phyloP scores from a whole-genome alignment of 2,113 vertebrate species.

The Nansenia antarctica region DNA sequence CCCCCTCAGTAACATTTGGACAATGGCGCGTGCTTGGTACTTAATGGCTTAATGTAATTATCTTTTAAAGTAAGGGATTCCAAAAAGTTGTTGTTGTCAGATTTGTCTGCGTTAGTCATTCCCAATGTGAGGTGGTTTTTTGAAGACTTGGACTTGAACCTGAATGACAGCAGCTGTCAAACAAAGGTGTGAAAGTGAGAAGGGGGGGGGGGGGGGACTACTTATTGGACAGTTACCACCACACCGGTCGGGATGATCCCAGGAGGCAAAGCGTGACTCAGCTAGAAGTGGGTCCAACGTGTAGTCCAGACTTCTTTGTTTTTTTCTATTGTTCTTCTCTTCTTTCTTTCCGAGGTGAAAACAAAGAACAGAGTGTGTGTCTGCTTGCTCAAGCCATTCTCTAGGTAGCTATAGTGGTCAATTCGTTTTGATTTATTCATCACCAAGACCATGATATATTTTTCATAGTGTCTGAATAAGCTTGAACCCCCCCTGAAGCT shows the following conservation, averaged over 20 bases:
- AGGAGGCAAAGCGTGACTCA: conserved; percentile 59
- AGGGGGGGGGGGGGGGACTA: conserved; percentile 45
- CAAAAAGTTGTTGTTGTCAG: conserved; percentile 33
- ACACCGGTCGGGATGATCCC: conserved; percentile 46
- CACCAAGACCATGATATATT: not conserved
- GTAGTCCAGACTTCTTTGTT: conserved; percentile 4
- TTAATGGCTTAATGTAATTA: conserved; percentile 5
- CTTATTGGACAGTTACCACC: conserved; percentile 44
- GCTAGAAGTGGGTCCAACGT: conserved; percentile 55
- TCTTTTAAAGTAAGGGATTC: conserved; percentile 27
- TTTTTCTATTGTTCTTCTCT: not conserved
- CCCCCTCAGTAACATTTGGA: conserved; percentile 63
- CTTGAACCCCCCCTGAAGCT: no score
- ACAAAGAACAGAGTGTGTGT: not conserved
- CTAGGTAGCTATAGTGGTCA: not conserved
- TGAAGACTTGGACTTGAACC: conserved; percentile 48
- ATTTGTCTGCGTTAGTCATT: conserved; percentile 5
- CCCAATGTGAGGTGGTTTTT: not conserved
- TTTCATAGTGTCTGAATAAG: not conserved
- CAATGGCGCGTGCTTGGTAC: conserved; percentile 54
- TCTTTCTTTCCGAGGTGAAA: conserved; percentile 6
- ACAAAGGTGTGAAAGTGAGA: conserved; percentile 64
- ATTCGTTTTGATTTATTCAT: not conserved
- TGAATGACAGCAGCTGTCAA: conserved; percentile 62
- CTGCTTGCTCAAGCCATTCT: not conserved